These are phyloP conservation scores for Triplophysa rosa DNA, from an alignment of 2,113 vertebrate genomes.

Conservation along the genomic window DNA sequence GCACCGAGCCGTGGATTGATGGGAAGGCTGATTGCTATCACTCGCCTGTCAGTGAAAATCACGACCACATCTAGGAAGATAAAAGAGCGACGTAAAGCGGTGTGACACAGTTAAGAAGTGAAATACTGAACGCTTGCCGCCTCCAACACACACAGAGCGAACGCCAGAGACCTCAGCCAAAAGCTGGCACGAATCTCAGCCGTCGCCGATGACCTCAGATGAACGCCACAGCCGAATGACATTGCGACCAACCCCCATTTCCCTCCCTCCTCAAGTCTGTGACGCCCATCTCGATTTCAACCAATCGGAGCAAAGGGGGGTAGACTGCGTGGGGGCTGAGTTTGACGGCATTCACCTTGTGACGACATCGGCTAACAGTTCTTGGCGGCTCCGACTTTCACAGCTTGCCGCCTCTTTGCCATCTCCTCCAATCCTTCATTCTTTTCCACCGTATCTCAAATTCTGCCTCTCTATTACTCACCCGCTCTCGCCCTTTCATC, in stretches of 20 bases:
- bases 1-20: conserved; percentile 44
- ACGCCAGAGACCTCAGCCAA: conserved; percentile 23
- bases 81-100: conserved; percentile 42
- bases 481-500: conserved; percentile 32
- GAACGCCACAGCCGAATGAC: background rate
- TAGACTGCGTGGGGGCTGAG: background rate
- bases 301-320: conserved; percentile 42
- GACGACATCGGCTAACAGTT: conserved; percentile 54
- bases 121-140: background rate
- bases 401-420: conserved; percentile 47
- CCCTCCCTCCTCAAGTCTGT: conserved; percentile 5
- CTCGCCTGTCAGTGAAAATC: conserved; percentile 50
- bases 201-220: conserved; percentile 43
- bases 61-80: conserved; percentile 46
- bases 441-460: conserved; percentile 32
- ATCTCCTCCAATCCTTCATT: conserved; percentile 32
- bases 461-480: conserved; percentile 16
- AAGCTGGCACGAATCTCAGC: conserved; percentile 7
- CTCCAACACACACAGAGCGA: background rate
- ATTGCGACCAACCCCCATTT: background rate
- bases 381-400: conserved; percentile 51
- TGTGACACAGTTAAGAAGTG: conserved; percentile 43
- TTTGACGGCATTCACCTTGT: conserved; percentile 43
- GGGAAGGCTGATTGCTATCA: conserved; percentile 50
- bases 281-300: background rate